Percentiles rank a stretch among this genome's conserved stretches.
Evolutionary conservation across 2,113 vertebrate species (phyloP).

Genomic region (Varanus salvator): DNA sequence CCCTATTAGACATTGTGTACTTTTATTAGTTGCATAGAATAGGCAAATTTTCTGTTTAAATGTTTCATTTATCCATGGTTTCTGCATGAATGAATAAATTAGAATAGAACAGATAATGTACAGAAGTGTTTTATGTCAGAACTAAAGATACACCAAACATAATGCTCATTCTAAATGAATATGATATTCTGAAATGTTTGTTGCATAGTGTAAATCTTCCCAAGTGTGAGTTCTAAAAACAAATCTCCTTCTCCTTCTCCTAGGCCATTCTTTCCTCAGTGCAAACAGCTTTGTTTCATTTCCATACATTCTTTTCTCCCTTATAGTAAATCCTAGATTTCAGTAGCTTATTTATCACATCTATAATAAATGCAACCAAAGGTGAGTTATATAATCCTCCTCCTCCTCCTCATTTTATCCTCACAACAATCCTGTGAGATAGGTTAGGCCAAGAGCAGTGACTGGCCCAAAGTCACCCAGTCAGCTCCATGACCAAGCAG

Average conservation of each 20-base stretch:
- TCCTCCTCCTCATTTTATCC: no score
- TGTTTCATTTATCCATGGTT: slow-evolving; percentile 38
- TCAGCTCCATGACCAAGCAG: no score
- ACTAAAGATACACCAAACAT: slow-evolving; percentile 32
- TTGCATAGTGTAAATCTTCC: slow-evolving; percentile 39
- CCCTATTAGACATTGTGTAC: neutral
- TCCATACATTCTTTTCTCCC: slow-evolving; percentile 1
- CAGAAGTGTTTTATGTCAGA: slow-evolving; percentile 43
- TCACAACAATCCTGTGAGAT: no score
- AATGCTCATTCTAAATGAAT: slow-evolving; percentile 34
- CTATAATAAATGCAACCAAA: no score
- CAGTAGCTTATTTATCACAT: no score
- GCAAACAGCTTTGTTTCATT: neutral
- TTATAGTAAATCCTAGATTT: neutral
- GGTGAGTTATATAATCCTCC: no score
- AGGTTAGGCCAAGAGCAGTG: no score
- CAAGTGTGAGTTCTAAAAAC: slow-evolving; percentile 11
- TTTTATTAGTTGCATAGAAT: neutral
- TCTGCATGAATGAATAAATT: slow-evolving; percentile 20
- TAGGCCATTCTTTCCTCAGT: neutral
- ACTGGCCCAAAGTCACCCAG: no score
- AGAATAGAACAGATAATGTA: slow-evolving; percentile 6
- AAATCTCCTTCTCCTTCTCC: neutral
- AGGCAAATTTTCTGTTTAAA: neutral
- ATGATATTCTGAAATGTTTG: slow-evolving; percentile 40